Percentiles rank a stretch among this genome's conserved stretches.
These are phyloP conservation scores for Tiphia femorata DNA, from an alignment of 2,888 invertebrate genomes.

Conservation along the genomic window DNA sequence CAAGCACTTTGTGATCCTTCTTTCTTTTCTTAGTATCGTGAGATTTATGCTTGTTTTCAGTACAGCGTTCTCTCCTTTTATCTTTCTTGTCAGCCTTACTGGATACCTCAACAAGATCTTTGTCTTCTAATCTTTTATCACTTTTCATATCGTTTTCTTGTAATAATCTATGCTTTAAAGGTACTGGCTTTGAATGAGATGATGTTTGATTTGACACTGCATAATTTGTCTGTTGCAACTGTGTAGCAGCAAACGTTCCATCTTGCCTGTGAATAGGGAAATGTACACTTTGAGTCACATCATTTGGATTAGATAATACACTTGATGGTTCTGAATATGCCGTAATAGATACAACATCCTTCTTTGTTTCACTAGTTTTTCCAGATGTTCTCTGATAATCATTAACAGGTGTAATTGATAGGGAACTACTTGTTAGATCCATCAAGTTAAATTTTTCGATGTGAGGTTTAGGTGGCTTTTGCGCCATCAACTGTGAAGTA, in stretches of 20 bases:
- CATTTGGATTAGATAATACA: constrained; percentile 37
- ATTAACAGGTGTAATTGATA: constrained; percentile 64
- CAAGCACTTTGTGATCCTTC: constrained; percentile 49
- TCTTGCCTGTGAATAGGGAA: constrained; percentile 39
- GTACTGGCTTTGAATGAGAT: constrained; percentile 37
- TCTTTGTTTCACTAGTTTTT: constrained; percentile 53
- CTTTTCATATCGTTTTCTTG: constrained; percentile 51
- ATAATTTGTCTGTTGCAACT: constrained; percentile 32
- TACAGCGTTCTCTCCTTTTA: constrained; percentile 36
- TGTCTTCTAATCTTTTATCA: constrained; percentile 49
- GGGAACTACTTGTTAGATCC: constrained; percentile 59
- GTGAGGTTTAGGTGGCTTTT: constrained; percentile 49
- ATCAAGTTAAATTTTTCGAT: constrained; percentile 60
- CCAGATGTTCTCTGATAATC: constrained; percentile 53
- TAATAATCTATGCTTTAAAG: constrained; percentile 54
- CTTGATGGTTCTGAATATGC: constrained; percentile 53
- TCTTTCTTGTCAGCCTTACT: constrained; percentile 49
- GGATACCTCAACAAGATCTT: constrained; percentile 47
- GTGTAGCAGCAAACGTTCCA: constrained; percentile 32
- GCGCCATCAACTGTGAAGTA: constrained; percentile 58
- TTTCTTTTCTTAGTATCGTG: constrained; percentile 53
- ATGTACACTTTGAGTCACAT: constrained; percentile 40
- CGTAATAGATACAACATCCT: constrained; percentile 63
- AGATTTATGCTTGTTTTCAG: constrained; percentile 50
- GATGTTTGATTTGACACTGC: constrained; percentile 31